A percentile compares a stretch with the other conserved stretches of the same genome.
Conservation (phyloP, 92 coral and sea anemone genomes). For the Actinernus sp. region DNA sequence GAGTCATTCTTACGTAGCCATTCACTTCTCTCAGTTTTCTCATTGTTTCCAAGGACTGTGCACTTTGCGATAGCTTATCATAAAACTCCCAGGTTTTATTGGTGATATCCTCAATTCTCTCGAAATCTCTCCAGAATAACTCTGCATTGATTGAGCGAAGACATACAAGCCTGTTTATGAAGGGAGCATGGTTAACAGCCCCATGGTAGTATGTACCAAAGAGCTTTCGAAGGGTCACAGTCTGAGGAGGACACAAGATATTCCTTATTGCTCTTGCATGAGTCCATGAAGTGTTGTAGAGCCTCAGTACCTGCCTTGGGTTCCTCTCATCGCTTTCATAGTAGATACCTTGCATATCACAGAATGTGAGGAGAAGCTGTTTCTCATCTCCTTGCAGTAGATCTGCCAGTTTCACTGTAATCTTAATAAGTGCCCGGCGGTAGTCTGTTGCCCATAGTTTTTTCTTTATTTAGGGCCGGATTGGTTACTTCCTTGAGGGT, state of each 20-base stretch:
- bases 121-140: conserved; percentile 37
- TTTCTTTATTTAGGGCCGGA: conserved; percentile 17
- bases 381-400: conserved; percentile 5
- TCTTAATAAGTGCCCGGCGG: conserved; percentile 13
- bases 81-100: conserved; percentile 47
- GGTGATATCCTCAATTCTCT: conserved; percentile 24
- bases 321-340: conserved; percentile 49
- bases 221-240: conserved; percentile 35
- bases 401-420: conserved; percentile 4
- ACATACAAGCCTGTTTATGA: conserved; percentile 33
- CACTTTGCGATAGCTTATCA: no score
- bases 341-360: conserved; percentile 29
- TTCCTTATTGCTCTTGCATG: conserved; percentile 26
- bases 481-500: conserved; percentile 10
- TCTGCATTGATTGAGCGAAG: conserved; percentile 36
- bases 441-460: conserved; percentile 39
- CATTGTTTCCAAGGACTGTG: no score
- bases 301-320: conserved; percentile 40
- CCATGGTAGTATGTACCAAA: conserved; percentile 48
- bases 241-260: conserved; percentile 16
- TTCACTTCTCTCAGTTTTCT: no score
- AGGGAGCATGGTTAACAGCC: conserved; percentile 47
- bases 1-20: no score
- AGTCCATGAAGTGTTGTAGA: conserved; percentile 35
- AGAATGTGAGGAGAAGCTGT: conserved; percentile 13